These are phyloP conservation scores for Drosophila hydei DNA, from an alignment of 1,140 invertebrate species.

Conservation along the genomic window DNA sequence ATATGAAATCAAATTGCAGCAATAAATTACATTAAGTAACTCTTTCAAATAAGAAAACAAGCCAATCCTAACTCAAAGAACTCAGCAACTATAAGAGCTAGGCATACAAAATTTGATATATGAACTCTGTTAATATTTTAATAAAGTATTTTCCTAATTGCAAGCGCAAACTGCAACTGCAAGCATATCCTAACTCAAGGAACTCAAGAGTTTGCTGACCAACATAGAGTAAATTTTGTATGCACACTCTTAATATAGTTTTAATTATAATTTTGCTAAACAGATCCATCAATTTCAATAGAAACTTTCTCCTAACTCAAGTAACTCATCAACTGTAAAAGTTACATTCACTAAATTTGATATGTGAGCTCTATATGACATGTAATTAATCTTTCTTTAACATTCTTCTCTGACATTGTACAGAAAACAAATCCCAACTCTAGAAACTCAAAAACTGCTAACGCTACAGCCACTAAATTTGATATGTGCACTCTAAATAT, in stretches of 20 bases:
- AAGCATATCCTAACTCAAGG: not conserved
- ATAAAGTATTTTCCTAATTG: not conserved
- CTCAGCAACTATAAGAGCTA: not conserved
- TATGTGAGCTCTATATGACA: not conserved
- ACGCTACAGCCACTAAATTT: not conserved
- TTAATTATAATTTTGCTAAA: not conserved
- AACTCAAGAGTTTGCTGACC: not conserved
- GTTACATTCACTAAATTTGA: not conserved
- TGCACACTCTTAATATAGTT: not conserved
- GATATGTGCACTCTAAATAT: not conserved
- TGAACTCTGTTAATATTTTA: not conserved
- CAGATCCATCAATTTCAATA: not conserved
- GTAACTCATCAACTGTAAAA: not conserved
- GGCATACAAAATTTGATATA: not conserved
- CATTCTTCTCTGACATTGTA: too few species aligned
- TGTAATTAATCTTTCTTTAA: too few species aligned
- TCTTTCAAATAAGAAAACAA: not conserved
- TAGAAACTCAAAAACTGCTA: not conserved
- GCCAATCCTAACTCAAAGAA: not conserved
- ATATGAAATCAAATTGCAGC: too few species aligned
- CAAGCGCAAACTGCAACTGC: not conserved
- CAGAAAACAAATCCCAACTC: not conserved
- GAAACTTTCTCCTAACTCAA: not conserved
- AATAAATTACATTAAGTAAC: too few species aligned
- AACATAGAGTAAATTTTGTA: not conserved